Evolutionary conservation across 2,888 invertebrate genomes (phyloP).

Genomic region (Troides oblongomaculatus): DNA sequence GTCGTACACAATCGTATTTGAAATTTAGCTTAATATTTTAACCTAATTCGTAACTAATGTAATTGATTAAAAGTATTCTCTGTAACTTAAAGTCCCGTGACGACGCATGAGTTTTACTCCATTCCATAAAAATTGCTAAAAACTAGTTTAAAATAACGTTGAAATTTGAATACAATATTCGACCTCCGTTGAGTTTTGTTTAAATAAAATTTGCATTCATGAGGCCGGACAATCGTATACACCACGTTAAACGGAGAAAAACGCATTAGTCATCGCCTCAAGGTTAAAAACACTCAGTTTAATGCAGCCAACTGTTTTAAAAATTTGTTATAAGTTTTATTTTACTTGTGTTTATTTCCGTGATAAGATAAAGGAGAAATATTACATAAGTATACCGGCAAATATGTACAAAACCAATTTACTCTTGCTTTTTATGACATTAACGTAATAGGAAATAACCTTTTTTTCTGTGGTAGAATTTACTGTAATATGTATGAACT

Average conservation of each 20-base stretch:
- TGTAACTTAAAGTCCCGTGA: too few species aligned
- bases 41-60: background rate
- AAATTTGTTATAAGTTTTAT: background rate
- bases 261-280: constrained; percentile 28
- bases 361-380: too few species aligned
- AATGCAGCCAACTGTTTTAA: constrained; percentile 17
- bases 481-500: background rate
- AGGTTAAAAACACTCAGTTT: constrained; percentile 22
- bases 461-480: background rate
- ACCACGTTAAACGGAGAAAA: constrained; percentile 21
- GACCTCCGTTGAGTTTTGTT: constrained; percentile 8
- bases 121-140: too few species aligned
- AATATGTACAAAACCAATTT: background rate
- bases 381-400: background rate
- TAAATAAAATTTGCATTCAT: constrained; percentile 13
- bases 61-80: background rate
- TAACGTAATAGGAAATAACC: background rate
- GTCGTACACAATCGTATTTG: too few species aligned
- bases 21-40: background rate
- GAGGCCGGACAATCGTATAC: constrained; percentile 13
- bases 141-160: background rate
- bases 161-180: background rate
- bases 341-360: background rate
- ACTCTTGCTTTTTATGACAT: background rate
- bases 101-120: too few species aligned